phyloP scores from a whole-genome alignment of 2,797 vertebrate genomes.

The Simalia tracyae region DNA sequence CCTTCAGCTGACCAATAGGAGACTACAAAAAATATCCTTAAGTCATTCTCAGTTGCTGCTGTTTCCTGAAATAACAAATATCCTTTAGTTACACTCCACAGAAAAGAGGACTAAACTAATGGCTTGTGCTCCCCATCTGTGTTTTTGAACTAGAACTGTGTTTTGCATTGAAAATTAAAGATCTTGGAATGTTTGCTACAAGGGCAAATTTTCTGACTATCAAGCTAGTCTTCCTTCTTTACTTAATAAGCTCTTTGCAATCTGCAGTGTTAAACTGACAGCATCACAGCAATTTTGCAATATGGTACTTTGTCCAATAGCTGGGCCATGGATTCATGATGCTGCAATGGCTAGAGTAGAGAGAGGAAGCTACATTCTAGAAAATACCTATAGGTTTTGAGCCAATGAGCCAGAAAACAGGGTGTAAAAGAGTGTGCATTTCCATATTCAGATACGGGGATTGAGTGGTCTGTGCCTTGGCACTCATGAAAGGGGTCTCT shows the following conservation, averaged over 20 bases:
- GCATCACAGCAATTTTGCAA: neutral
- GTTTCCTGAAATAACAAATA: neutral
- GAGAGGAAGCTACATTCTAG: neutral
- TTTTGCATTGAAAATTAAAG: neutral
- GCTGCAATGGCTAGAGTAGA: neutral
- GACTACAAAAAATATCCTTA: neutral
- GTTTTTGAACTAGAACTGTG: neutral
- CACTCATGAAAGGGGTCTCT: neutral
- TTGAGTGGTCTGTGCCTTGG: neutral
- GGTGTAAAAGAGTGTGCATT: neutral
- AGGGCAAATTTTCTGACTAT: neutral
- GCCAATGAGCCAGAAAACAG: neutral
- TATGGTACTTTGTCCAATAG: neutral
- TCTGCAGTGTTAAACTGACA: neutral
- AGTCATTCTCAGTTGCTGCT: neutral
- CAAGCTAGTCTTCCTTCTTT: neutral
- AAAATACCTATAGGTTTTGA: neutral
- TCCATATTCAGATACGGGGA: neutral
- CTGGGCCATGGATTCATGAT: neutral
- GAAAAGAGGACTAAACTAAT: neutral
- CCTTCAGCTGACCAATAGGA: neutral
- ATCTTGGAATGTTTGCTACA: neutral
- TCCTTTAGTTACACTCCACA: neutral
- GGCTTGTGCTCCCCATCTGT: neutral
- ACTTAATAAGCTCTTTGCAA: neutral